A percentile compares a stretch with the other conserved stretches of the same genome.
Conservation (phyloP, 2,888 invertebrate species). For the Dryadula phaetusa region DNA sequence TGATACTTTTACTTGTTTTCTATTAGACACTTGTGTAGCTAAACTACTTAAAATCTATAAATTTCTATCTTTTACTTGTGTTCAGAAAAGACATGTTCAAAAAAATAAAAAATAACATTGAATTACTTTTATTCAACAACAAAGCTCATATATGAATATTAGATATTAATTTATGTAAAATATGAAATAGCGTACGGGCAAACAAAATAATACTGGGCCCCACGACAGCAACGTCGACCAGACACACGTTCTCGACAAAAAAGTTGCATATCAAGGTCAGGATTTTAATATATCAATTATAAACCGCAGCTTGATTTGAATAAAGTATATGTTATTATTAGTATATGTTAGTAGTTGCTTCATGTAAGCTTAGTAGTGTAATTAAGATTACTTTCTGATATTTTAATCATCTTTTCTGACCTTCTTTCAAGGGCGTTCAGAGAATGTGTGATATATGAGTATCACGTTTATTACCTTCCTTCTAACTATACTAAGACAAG, state of each 20-base stretch:
- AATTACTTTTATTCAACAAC: background rate
- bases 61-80: background rate
- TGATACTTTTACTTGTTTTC: slow-evolving; percentile 16
- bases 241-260: slow-evolving; percentile 49
- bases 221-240: slow-evolving; percentile 41
- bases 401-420: slow-evolving; percentile 5
- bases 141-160: slow-evolving; percentile 23
- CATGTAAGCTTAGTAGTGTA: background rate
- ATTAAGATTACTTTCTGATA: slow-evolving; percentile 3
- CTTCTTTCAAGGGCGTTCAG: slow-evolving; percentile 7
- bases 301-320: slow-evolving; percentile 42
- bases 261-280: slow-evolving; percentile 51
- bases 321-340: slow-evolving; percentile 34
- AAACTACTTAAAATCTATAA: background rate
- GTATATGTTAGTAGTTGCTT: background rate
- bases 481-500: background rate
- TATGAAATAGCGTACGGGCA: slow-evolving; percentile 33
- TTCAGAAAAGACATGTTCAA: background rate
- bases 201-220: slow-evolving; percentile 43
- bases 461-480: slow-evolving; percentile 3
- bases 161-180: slow-evolving; percentile 37
- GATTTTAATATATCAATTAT: slow-evolving; percentile 50
- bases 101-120: background rate
- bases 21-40: no score
- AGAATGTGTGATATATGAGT: slow-evolving; percentile 10